Percentiles rank a stretch among this genome's conserved stretches.
Conservation (phyloP, 2,113 vertebrate genomes). For the Onychostruthus taczanowskii region DNA sequence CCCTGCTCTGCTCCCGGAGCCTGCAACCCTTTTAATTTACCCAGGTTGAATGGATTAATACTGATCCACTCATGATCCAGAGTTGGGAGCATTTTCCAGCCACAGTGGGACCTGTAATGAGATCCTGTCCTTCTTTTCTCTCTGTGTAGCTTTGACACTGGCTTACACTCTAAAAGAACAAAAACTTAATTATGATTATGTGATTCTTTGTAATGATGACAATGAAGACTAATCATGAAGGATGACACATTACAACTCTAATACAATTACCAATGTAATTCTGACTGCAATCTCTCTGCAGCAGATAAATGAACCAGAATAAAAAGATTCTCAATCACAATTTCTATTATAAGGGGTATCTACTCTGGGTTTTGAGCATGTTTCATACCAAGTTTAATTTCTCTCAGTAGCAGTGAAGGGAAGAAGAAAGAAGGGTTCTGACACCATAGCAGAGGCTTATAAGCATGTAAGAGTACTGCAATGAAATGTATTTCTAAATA, state of each 20-base stretch:
- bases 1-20: not conserved
- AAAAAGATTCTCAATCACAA: not conserved
- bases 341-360: not conserved
- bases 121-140: not conserved
- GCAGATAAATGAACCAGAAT: not conserved
- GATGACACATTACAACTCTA: not conserved
- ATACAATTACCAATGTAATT: not conserved
- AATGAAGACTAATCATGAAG: not conserved
- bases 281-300: not conserved
- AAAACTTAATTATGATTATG: not conserved
- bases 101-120: not conserved
- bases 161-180: not conserved
- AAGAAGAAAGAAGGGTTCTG: not conserved
- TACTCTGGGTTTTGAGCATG: not conserved
- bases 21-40: not conserved
- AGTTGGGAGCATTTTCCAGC: not conserved
- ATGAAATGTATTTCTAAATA: not conserved
- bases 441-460: not conserved
- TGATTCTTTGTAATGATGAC: conserved; percentile 11
- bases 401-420: not conserved
- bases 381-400: not conserved
- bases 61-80: rapidly evolving
- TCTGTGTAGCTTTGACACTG: not conserved
- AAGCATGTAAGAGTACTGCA: not conserved
- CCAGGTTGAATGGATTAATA: not conserved